phyloP scores from a whole-genome alignment of 2,113 vertebrate species.

The Apodemus speciosus region DNA sequence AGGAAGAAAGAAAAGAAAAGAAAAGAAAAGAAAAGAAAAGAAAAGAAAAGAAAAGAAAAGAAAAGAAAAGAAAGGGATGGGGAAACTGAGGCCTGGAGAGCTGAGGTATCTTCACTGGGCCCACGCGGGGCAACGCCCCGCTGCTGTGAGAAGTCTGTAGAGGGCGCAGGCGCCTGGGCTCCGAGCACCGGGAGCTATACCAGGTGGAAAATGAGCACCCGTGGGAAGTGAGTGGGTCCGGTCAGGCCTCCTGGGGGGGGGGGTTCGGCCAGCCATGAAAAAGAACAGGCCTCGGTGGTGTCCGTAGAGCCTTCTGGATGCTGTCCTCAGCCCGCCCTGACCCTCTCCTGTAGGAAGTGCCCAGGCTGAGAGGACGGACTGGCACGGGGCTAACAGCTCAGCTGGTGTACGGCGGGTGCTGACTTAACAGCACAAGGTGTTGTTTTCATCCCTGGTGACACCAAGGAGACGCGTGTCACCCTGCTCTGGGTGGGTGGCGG shows the following conservation, averaged over 20 bases:
- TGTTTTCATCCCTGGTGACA: background rate
- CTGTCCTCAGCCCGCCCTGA: accelerated
- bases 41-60: too few relatives aligned
- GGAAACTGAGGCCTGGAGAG: background rate
- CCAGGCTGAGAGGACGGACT: too few relatives aligned
- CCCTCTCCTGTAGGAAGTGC: background rate
- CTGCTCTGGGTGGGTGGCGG: background rate
- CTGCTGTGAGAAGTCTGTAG: too few relatives aligned
- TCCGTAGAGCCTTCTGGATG: accelerated
- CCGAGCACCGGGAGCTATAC: background rate
- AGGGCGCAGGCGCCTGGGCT: background rate
- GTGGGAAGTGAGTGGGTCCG: background rate
- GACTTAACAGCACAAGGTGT: background rate
- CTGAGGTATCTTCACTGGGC: background rate
- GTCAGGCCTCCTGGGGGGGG: background rate
- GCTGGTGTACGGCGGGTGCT: background rate
- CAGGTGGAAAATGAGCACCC: too few relatives aligned
- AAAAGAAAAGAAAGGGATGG: too few relatives aligned
- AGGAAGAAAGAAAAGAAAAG: background rate
- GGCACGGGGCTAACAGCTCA: background rate
- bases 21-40: background rate
- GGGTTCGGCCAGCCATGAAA: background rate
- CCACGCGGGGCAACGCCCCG: background rate
- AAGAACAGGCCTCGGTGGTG: background rate
- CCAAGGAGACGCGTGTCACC: background rate